These are phyloP conservation scores for Aphelinus certus DNA, from an alignment of 1,140 invertebrate species.

Conservation along the genomic window DNA sequence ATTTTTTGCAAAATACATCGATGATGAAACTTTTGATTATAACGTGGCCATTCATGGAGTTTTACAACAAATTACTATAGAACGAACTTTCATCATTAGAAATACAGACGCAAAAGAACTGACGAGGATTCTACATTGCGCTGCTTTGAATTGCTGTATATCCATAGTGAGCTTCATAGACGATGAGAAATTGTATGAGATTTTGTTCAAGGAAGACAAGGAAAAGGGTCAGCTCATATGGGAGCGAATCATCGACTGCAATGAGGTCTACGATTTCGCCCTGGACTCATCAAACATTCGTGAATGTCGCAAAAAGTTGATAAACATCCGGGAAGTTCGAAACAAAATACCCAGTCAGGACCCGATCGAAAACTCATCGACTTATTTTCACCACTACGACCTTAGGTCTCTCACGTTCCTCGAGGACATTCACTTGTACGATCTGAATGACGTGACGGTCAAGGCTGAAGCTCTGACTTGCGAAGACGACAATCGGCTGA, in stretches of 20 bases:
- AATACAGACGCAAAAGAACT: conserved; percentile 47
- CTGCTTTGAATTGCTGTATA: conserved; percentile 69
- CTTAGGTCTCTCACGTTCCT: conserved; percentile 57
- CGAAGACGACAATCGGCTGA: conserved; percentile 36
- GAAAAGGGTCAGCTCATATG: conserved; percentile 57
- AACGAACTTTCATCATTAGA: conserved; percentile 34
- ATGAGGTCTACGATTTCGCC: conserved; percentile 55
- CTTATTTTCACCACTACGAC: conserved; percentile 52
- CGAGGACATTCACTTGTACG: conserved; percentile 67
- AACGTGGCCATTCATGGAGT: conserved; percentile 5
- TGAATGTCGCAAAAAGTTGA: conserved; percentile 59
- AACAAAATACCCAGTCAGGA: background rate
- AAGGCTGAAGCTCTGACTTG: conserved; percentile 16
- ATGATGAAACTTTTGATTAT: background rate
- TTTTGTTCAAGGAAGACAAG: conserved; percentile 51
- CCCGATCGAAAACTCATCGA: background rate
- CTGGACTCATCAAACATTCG: conserved; percentile 58
- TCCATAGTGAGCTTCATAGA: conserved; percentile 64
- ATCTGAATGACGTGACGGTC: conserved; percentile 61
- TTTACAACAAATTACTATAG: conserved; percentile 11
- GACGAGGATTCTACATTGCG: conserved; percentile 62
- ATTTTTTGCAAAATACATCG: conserved; percentile 49
- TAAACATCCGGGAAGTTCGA: conserved; percentile 59
- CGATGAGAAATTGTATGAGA: conserved; percentile 51
- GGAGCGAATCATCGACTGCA: conserved; percentile 63